These are phyloP conservation scores for Xenus cinereus DNA, from an alignment of 2,113 vertebrate genomes.

Conservation along the genomic window DNA sequence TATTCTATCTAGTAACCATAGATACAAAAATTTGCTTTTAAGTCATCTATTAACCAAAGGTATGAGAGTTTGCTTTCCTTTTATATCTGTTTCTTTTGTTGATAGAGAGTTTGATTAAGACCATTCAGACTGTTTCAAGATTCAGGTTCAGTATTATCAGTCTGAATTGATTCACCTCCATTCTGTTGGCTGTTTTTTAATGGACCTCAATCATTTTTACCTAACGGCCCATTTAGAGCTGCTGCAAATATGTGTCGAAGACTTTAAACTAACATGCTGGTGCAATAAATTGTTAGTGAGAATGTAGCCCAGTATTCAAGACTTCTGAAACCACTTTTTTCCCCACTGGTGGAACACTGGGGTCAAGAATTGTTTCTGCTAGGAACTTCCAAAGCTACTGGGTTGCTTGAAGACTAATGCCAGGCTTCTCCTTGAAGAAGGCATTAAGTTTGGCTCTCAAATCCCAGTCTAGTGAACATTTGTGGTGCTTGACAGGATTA, in stretches of 20 bases:
- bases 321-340: not conserved
- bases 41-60: not conserved
- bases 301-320: not conserved
- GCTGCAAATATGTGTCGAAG: not conserved
- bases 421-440: not conserved
- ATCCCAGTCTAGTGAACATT: not conserved
- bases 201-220: not conserved
- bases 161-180: not conserved
- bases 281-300: not conserved
- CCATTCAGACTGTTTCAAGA: not conserved
- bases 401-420: not conserved
- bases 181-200: not conserved
- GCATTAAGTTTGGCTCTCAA: not conserved
- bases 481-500: not conserved
- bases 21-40: constrained; percentile 3
- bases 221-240: not conserved
- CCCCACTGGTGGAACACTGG: not conserved
- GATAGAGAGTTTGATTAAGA: not conserved
- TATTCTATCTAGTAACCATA: constrained; percentile 31
- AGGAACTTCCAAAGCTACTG: not conserved
- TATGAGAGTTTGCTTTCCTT: constrained; percentile 16
- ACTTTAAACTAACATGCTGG: not conserved
- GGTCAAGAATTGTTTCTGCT: not conserved
- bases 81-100: not conserved
- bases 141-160: not conserved